Evolutionary conservation across 2,888 invertebrate species (phyloP), one percentile per base, ranked within the genome.

Genomic region (Calameuta filiformis): DNA sequence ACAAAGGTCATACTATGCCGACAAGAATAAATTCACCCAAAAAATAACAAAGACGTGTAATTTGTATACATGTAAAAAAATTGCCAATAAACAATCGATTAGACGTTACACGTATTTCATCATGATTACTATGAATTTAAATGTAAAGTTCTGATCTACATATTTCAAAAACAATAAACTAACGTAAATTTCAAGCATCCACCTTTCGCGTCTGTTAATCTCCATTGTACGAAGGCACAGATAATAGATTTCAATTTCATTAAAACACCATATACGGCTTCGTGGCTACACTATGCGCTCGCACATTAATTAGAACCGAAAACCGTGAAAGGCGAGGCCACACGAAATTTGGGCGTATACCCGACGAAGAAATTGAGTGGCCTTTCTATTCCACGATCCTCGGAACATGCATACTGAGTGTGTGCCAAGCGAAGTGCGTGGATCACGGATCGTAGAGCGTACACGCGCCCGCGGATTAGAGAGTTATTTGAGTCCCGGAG

Each of bases 401-500:
- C 56, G 56, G 23, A 56, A 56, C 56, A 56, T 56, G 23, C 56
- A 9, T 56, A 23, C 1, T 2, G 23, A 56, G 56, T 56, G 56
- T 56, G 56, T 23, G 56, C 56, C 56, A 56, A 56, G 56, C 56
- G 56, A 56, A 56, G 56, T 56, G 56, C 56, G 56, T 56, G 56
- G 56, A 56, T 56, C 56, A 56, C 56, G 77, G 40, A 35, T 68
- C 77, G 33, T 35, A 35, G 35, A 30, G 85, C 83, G 86, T 86
- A 87, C 89, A 90, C 89, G 90, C 88, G 90, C 86, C 87, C 85
- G 86, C 87, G 90, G 90, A 91, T 91, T 91, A 90, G 91, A 91
- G 91, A 91, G 91, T 91, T 91, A 91, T 91, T 91, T 90, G 90
- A 91, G 91, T 90, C 90, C 87, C 89, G 82, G 90, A 89, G 89